Percentiles rank a stretch among this genome's conserved stretches.
Evolutionary conservation across 2,797 vertebrate genomes (phyloP).

Genomic region (Scleropages formosus): DNA sequence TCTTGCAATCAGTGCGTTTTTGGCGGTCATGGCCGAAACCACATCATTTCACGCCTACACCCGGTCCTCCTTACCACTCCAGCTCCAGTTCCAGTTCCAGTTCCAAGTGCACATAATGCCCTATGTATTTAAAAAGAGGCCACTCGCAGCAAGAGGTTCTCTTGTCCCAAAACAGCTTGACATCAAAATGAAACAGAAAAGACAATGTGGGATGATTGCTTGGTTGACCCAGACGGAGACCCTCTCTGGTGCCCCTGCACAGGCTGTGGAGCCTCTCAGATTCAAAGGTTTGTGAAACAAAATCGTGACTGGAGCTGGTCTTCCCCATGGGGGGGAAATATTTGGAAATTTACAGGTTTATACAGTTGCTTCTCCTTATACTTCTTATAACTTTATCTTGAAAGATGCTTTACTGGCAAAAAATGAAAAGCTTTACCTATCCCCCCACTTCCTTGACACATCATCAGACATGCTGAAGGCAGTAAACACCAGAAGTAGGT

Average conservation of each 20-base stretch:
- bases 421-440: neutral
- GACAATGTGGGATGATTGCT: neutral
- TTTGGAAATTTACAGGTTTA: conserved; percentile 38
- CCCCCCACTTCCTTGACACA: neutral
- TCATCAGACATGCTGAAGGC: neutral
- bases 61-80: conserved; percentile 46
- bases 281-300: conserved; percentile 33
- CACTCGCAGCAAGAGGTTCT: neutral
- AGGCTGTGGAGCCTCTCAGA: neutral
- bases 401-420: neutral
- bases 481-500: neutral
- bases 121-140: conserved; percentile 47
- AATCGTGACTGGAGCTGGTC: conserved; percentile 22
- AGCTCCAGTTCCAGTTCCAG: conserved; percentile 22
- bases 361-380: conserved; percentile 30
- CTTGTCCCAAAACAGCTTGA: neutral
- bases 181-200: neutral
- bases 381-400: conserved; percentile 29
- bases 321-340: conserved; percentile 26
- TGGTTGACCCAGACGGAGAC: neutral
- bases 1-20: conserved; percentile 57
- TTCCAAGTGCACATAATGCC: conserved; percentile 21
- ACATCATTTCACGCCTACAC: conserved; percentile 60
- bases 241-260: neutral
- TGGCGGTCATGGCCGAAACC: conserved; percentile 62